Percentiles rank a stretch among this genome's conserved stretches.
Evolutionary conservation across 2,888 invertebrate species (phyloP).

Genomic region (Slavum lentiscoides): DNA sequence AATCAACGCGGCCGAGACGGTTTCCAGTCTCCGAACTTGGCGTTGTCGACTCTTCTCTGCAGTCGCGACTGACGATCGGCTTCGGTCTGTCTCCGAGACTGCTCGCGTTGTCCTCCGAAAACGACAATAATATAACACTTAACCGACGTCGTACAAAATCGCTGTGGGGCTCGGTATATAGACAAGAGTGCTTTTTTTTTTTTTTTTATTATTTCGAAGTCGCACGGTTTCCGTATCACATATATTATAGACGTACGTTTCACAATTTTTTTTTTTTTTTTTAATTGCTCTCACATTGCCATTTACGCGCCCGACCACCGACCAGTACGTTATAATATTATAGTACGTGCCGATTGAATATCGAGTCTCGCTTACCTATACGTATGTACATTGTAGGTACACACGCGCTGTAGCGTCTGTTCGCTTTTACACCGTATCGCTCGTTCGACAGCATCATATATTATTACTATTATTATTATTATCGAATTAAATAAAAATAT

Average conservation of each 20-base stretch:
- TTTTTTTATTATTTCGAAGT: no score
- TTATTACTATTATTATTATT: no score
- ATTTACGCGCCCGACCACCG: slow-evolving; percentile 32
- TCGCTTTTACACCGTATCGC: no score
- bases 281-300: slow-evolving; percentile 20
- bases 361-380: no score
- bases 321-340: not conserved
- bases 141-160: not conserved
- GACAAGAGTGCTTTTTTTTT: no score
- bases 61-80: not conserved
- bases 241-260: not conserved
- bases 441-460: no score
- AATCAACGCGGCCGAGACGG: slow-evolving; percentile 17
- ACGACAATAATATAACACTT: not conserved
- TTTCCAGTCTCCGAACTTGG: slow-evolving; percentile 22
- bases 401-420: no score
- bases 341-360: no score
- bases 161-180: not conserved
- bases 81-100: not conserved
- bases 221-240: slow-evolving; percentile 14
- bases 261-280: slow-evolving; percentile 7
- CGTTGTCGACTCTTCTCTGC: not conserved
- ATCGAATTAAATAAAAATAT: no score
- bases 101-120: slow-evolving; percentile 3
- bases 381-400: no score